Evolutionary conservation across 2,797 vertebrate genomes (phyloP), one percentile per base, ranked within the genome.

Genomic region (Phrynocephalus forsythii): DNA sequence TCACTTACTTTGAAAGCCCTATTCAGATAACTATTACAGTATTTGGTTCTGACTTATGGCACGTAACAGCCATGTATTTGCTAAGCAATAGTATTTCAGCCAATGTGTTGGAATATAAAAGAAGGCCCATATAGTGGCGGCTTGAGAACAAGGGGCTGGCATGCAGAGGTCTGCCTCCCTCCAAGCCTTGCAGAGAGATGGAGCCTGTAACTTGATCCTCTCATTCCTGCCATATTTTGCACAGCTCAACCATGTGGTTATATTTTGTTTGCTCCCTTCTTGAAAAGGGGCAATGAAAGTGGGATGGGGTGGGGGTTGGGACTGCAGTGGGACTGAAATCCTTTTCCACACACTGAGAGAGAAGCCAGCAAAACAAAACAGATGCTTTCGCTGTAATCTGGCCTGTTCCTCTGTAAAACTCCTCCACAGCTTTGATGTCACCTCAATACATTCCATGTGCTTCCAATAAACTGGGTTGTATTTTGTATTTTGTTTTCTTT

Each of bases 401-500:
- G 60, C 93, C 95, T 89, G 92, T 91, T 95, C 94, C 93, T 94
- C 83, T 94, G 94, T 95, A 94, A 96, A 95, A 91, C 92, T 90
- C 92, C 85, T 86, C 2, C 84, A 26, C 89, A 11, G 77, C 95
- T 96, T 95, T 96, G 94, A 96, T 95, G 94, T 95, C 88, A 90
- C 90, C 91, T 94, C 82, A 90, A 94, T 94, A 95, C 92, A 76
- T 91, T 90, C 94, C 95, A 95, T 95, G 92, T 95, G 95, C 95
- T 96, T 95, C 93, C 92, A 94, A 94, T 96, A 94, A 95, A 91
- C 75, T 81, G 50, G 56, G 69, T 72, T 88, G 71, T 60, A 13
- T 71, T 66, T 84, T 68, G 20, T 80, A 9, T 60, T 63, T 33
- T 66, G 22, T 56, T 56, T 56, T 56, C 52, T 56, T 56, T 56